Evolutionary conservation across 2,797 vertebrate genomes (phyloP).

Genomic region (Epinephelus awoara): DNA sequence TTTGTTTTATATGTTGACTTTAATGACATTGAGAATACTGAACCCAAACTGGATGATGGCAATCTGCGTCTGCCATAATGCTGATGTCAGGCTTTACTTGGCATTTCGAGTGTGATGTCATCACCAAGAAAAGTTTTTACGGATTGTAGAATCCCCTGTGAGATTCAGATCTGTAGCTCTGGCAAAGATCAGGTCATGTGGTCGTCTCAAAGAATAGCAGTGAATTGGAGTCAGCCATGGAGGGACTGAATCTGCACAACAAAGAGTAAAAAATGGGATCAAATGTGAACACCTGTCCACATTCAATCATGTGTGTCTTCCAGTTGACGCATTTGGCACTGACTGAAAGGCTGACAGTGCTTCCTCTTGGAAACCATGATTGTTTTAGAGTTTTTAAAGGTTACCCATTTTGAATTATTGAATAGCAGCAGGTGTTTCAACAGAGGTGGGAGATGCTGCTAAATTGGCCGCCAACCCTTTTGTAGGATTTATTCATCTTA

Average conservation of each 20-base stretch:
- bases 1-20: background rate
- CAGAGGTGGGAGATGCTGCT: background rate
- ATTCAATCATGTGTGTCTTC: slow-evolving; percentile 39
- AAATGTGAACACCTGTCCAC: slow-evolving; percentile 5
- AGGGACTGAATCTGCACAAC: background rate
- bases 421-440: slow-evolving; percentile 17
- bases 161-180: background rate
- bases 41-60: background rate
- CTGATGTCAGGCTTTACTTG: slow-evolving; percentile 30
- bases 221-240: background rate
- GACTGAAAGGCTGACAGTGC: slow-evolving; percentile 28
- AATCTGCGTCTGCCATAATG: slow-evolving; percentile 18
- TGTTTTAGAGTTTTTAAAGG: slow-evolving; percentile 10
- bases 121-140: background rate
- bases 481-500: background rate
- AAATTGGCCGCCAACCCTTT: no score
- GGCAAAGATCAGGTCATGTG: background rate
- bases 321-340: slow-evolving; percentile 3
- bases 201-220: background rate
- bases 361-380: slow-evolving; percentile 23
- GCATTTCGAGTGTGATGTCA: slow-evolving; percentile 2
- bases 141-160: slow-evolving; percentile 1
- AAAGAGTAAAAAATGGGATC: background rate
- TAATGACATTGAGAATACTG: background rate
- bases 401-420: slow-evolving; percentile 23